A percentile compares a stretch with the other conserved stretches of the same genome.
Evolutionary conservation across 1,140 invertebrate species (phyloP).

Genomic region (Argopecten irradians): DNA sequence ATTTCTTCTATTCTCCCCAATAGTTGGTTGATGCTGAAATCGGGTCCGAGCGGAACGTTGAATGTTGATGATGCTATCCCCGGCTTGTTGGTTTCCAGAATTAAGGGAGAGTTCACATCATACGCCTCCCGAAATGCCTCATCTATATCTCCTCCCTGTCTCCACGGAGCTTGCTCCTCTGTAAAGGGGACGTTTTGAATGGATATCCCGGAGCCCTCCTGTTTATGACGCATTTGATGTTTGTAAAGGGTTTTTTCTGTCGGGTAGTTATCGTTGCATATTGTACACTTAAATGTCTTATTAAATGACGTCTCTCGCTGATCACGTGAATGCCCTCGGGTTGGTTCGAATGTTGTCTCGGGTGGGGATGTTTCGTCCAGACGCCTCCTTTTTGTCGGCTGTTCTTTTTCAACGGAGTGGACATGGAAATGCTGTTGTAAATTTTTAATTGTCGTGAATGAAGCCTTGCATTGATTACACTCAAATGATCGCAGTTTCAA

Average conservation of each 20-base stretch:
- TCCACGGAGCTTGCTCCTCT: slow-evolving; percentile 14
- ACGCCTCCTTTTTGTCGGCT: background rate
- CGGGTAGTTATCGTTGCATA: background rate
- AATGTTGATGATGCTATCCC: slow-evolving; percentile 19
- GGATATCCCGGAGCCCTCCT: background rate
- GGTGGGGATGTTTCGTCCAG: background rate
- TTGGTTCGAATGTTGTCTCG: background rate
- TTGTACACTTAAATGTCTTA: background rate
- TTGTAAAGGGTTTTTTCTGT: background rate
- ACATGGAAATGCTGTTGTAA: background rate
- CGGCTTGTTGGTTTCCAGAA: slow-evolving; percentile 23
- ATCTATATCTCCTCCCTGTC: background rate
- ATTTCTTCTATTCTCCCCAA: slow-evolving; percentile 30
- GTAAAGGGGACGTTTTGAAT: background rate
- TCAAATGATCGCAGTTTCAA: background rate
- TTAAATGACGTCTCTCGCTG: background rate
- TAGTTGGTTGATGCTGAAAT: slow-evolving; percentile 27
- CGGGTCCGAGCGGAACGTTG: slow-evolving; percentile 37
- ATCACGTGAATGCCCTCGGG: background rate
- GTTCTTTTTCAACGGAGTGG: background rate
- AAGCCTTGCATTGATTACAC: background rate
- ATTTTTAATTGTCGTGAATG: background rate
- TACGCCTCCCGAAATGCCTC: slow-evolving; percentile 24
- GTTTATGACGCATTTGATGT: background rate
- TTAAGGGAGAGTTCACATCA: slow-evolving; percentile 35